Evolutionary conservation across 2,888 invertebrate species (phyloP), one percentile per base, ranked within the genome.

Genomic region (Anarsia innoxiella): DNA sequence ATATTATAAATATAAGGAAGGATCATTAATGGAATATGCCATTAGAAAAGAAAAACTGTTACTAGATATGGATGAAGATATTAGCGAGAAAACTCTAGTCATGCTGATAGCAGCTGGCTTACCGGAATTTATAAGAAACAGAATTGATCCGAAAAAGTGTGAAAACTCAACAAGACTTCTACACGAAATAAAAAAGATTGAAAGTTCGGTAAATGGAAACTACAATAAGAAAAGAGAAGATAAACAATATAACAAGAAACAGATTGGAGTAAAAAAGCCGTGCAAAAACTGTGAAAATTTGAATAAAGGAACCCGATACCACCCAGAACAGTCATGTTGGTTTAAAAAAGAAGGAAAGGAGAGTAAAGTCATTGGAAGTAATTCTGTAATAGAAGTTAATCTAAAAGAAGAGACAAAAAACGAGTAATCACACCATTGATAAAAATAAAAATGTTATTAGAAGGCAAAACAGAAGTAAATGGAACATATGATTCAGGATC

Each of bases 21-120:
- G 57, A 3, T 52, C 55, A 0, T 45, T 59, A 33, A 11, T 59
- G 9, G 55, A 62, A 2, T 59, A 59, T 51, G 53, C 59, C 0
- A 9, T 53, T 11, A 57, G 45, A 46, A 59, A 60, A 36, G 51
- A 57, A 40, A 53, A 37, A 38, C 15, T 49, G 1, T 36, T 53
- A 39, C 23, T 48, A 4, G 45, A 40, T 13, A 19, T 37, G 11
- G 26, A 23, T 11, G 31, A 26, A 37, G 8, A 26, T n/a, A 40
- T 40, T 12, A 40, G 39, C 23, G 12, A 19, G 19, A 14, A 12
- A 3, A 42, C 40, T 15, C 8, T 42, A 5, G 15, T 42, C 1
- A 31, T 37, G 23, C 23, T 42, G 6, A 37, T 42, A 13, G 42
- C 32, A 14, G 26, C 36, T 3, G 42, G 42, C 11, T 29, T 41